A percentile compares a stretch with the other conserved stretches of the same genome.
Evolutionary conservation across 2,888 invertebrate species (phyloP).

Genomic region (Ariolimax columbianus): DNA sequence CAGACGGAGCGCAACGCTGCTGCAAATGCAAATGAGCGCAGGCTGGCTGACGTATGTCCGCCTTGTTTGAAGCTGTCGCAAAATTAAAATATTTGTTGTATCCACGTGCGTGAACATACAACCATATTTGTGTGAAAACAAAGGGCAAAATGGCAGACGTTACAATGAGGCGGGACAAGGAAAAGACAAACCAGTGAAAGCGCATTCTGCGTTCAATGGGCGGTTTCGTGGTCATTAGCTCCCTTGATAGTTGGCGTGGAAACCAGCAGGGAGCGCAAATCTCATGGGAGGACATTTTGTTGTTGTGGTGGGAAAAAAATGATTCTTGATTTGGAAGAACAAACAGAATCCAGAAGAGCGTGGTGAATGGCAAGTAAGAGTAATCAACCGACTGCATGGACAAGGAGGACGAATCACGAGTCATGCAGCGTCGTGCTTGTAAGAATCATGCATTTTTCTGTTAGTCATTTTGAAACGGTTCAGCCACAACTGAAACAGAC

Average conservation of each 20-base stretch:
- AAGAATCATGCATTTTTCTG: too few species aligned
- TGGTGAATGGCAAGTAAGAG: background rate
- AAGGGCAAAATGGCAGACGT: background rate
- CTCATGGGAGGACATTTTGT: conserved; percentile 16
- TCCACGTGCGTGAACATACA: conserved; percentile 4
- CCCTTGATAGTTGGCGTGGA: conserved; percentile 16
- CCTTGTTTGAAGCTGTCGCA: conserved; percentile 7
- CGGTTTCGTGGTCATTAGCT: conserved; percentile 22
- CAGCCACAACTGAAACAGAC: too few species aligned
- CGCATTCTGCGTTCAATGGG: background rate
- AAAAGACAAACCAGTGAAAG: background rate
- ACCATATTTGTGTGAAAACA: background rate
- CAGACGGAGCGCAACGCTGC: conserved; percentile 13
- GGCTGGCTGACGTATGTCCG: conserved; percentile 8
- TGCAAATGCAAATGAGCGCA: conserved; percentile 25
- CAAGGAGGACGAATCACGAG: too few species aligned
- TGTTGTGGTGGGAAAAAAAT: conserved; percentile 8
- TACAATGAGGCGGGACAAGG: background rate
- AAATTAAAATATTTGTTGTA: conserved; percentile 35
- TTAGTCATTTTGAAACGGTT: too few species aligned
- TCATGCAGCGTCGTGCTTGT: too few species aligned
- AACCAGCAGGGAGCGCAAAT: conserved; percentile 25
- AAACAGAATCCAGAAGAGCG: background rate
- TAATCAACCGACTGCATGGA: conserved; percentile 11
- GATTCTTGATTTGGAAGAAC: background rate